Evolutionary conservation across 2,797 vertebrate species (phyloP), one percentile per base, ranked within the genome.

Genomic region (Argya squamiceps): DNA sequence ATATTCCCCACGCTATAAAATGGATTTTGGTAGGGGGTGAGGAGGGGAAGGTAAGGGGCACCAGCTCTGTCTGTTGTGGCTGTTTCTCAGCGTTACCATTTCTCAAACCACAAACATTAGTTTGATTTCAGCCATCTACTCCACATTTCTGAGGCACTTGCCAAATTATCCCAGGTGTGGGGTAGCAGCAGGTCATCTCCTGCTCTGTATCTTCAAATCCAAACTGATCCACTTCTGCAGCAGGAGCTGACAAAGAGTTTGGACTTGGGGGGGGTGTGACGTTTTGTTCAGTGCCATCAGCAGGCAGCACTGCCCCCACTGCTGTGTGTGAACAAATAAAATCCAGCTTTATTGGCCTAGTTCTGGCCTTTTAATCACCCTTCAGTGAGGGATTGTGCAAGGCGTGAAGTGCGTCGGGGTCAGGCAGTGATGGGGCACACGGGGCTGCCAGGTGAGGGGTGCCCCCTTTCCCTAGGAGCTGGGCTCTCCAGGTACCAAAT

Each of bases 331-430:
- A 47, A 60, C 82, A 88, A 95, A 93, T 81, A 37, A 88, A 89
- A 85, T 15, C 15, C 89, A 56, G 65, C 79, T 85, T 88, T 92
- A 75, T 83, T 92, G 96, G 86, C 92, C 91, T 80, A 65, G 79
- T 86, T 93, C 15, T 58, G 75, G 92, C 65, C 84, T 78, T 87
- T 94, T 91, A 85, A 41, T 91, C 60, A 89, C 91, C 83, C 92
- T 91, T 37, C 8, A 83, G 60, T 83, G 95, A 20, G 82, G 46
- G 86, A 92, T 62, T 93, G 85, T 80, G 78, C 92, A 82, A 68
- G 93, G 92, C 70, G 13, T 74, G 87, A 81, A 83, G 91, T 39
- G 92, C 73, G 24, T 46, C 15, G 9, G 3, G 69, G 44, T 32
- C 70, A 22, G 29, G 11, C 11, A 1, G 37, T 12, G 58, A 5